Base-by-base conservation (phyloP, 2,113 vertebrate genomes). In the Ictalurus furcatus region DNA sequence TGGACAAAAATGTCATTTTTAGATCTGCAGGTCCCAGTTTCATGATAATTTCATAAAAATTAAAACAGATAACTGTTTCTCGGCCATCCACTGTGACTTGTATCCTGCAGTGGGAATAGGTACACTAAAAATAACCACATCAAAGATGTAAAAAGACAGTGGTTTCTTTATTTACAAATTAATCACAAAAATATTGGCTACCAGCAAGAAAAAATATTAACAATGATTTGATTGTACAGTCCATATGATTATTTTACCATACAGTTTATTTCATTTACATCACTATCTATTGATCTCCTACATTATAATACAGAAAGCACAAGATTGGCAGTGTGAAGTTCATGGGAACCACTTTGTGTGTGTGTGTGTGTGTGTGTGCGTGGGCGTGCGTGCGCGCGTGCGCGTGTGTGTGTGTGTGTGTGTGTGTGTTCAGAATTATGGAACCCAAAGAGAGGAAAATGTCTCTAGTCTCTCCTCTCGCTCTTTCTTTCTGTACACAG, bases 141-240 rank as follows among this genome's bases (percentile, higher is more conserved):
- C n/a, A 87, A 74, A 88, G 25, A 82, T 76, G 0, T 92, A 92
- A 91, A 92, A 92, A 92, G 87, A 92, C 92, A 93, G 91, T 92
- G 92, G 88, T 92, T 91, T 92, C 92, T 94, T 93, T 94, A 93
- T 93, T 93, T 34, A 34, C 34, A 34, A 93, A 92, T 92, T 92
- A 91, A 92, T 92, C 93, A 93, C 92, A 94, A 94, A 93, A 93
- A 93, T 92, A 93, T 92, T 92, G 92, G 91, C 92, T 94, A 94
- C 93, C 88, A 92, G 91, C 89, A 93, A 91, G 90, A 92, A 92
- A 93, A 93, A 93, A 93, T 91, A 92, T 92, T 90, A 93, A 92
- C 91, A 93, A 92, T 90, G 85, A 91, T 91, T 92, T 92, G 92
- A 93, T 92, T 94, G 93, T 94, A 93, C 92, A 92, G 88, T 92